phyloP scores from a whole-genome alignment of 2,888 invertebrate species.

The Alviniconcha strummeri region DNA sequence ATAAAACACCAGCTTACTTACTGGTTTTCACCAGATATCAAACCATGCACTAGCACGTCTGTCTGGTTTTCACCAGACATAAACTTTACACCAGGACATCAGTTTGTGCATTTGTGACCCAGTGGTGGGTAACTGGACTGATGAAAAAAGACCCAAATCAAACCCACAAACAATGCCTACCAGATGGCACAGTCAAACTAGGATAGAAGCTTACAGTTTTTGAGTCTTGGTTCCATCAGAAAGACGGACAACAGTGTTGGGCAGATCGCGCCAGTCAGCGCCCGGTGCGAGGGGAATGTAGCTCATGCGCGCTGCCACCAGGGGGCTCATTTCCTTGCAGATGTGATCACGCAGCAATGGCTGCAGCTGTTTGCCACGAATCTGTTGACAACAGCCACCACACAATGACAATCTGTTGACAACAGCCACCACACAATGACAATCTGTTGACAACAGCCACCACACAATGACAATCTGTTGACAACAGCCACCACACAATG shows the following conservation, averaged over 20 bases:
- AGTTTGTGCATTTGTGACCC: too few species aligned
- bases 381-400: slow-evolving; percentile 66
- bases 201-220: slow-evolving; percentile 75
- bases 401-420: slow-evolving; percentile 75
- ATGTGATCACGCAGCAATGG: slow-evolving; percentile 83
- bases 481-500: too few species aligned
- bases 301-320: slow-evolving; percentile 85
- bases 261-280: slow-evolving; percentile 90
- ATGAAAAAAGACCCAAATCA: too few species aligned
- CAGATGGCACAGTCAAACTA: too few species aligned
- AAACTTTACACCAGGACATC: too few species aligned
- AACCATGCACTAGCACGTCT: too few species aligned
- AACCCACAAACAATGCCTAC: too few species aligned
- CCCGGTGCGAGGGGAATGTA: slow-evolving; percentile 85
- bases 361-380: slow-evolving; percentile 79
- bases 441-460: too few species aligned
- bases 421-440: slow-evolving; percentile 61
- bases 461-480: slow-evolving; percentile 79
- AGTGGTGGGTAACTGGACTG: too few species aligned
- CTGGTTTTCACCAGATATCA: too few species aligned
- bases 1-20: too few species aligned
- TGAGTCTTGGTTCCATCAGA: slow-evolving; percentile 82
- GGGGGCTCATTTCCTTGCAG: slow-evolving; percentile 88
- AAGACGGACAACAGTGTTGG: slow-evolving; percentile 83
- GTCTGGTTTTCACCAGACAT: too few species aligned